A percentile compares a stretch with the other conserved stretches of the same genome.
These are phyloP conservation scores for Oreonectes daqikongensis DNA, from an alignment of 2,797 vertebrate genomes.

Conservation along the genomic window DNA sequence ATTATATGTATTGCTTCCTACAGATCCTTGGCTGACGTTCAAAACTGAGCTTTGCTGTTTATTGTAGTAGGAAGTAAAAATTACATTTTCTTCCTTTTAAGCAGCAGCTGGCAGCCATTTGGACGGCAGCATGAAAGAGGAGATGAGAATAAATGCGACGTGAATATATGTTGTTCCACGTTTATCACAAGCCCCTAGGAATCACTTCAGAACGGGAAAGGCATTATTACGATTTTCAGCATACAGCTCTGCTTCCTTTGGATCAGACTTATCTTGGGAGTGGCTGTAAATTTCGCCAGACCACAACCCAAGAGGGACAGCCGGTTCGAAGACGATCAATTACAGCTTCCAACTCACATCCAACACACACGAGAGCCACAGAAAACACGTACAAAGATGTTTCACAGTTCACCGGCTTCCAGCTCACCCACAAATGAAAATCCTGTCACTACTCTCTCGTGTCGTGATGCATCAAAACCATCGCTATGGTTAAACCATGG, in stretches of 20 bases:
- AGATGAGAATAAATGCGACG: constrained; percentile 14
- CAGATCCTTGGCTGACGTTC: constrained; percentile 16
- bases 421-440: not conserved
- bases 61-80: constrained; percentile 21
- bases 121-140: constrained; percentile 3
- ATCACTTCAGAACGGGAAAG: constrained; percentile 54
- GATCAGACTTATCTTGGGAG: constrained; percentile 52
- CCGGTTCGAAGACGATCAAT: constrained; percentile 24
- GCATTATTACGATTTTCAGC: constrained; percentile 50
- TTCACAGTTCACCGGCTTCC: not conserved
- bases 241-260: constrained; percentile 49
- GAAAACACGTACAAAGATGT: not conserved
- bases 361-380: not conserved
- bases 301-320: constrained; percentile 33
- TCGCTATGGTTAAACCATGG: not conserved
- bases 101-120: constrained; percentile 15
- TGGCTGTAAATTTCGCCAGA: constrained; percentile 30
- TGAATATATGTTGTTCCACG: constrained; percentile 20
- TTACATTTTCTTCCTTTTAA: constrained; percentile 26
- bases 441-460: not conserved
- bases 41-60: constrained; percentile 30
- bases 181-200: constrained; percentile 17
- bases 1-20: constrained; percentile 33
- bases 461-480: not conserved
- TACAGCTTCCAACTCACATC: not conserved